A percentile compares a stretch with the other conserved stretches of the same genome.
Conservation (phyloP, 2,888 invertebrate genomes). For the Patella depressa region DNA sequence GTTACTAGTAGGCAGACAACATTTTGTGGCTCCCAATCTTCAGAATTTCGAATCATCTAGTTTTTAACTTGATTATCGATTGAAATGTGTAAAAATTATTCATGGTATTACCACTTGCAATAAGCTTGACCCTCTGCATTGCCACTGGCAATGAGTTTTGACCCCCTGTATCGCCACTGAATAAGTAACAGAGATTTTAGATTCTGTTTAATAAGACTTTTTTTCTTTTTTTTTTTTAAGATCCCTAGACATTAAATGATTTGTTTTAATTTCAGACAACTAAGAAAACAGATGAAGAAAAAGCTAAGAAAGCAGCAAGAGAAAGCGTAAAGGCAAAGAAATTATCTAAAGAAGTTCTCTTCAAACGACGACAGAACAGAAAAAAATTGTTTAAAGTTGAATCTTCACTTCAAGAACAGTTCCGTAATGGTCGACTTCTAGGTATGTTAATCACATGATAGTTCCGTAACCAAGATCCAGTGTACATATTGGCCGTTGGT, state of each 20-base stretch:
- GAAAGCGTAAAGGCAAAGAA: neutral
- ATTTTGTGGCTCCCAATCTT: neutral
- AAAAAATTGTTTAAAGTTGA: slow-evolving; percentile 95
- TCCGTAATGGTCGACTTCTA: slow-evolving; percentile 93
- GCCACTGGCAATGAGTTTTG: neutral
- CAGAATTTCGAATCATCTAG: too few relatives aligned
- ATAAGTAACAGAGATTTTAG: neutral
- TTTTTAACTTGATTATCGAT: too few relatives aligned
- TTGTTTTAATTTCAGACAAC: slow-evolving; percentile 70
- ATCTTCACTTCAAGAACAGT: slow-evolving; percentile 93
- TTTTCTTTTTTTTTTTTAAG: too few relatives aligned
- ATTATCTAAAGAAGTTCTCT: neutral
- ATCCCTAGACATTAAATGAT: too few relatives aligned
- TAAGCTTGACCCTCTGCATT: neutral
- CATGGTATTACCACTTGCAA: neutral
- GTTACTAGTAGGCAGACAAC: slow-evolving; percentile 11
- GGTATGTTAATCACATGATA: slow-evolving; percentile 76
- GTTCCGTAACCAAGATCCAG: neutral
- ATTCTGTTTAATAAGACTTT: neutral
- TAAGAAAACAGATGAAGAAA: slow-evolving; percentile 94
- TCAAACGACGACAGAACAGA: slow-evolving; percentile 67
- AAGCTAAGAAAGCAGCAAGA: slow-evolving; percentile 79
- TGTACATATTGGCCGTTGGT: too few relatives aligned
- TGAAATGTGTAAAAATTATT: too few relatives aligned
- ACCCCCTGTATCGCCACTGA: neutral